A percentile compares a stretch with the other conserved stretches of the same genome.
These are phyloP conservation scores for Procambarus clarkii DNA, from an alignment of 1,140 invertebrate species.

Conservation along the genomic window DNA sequence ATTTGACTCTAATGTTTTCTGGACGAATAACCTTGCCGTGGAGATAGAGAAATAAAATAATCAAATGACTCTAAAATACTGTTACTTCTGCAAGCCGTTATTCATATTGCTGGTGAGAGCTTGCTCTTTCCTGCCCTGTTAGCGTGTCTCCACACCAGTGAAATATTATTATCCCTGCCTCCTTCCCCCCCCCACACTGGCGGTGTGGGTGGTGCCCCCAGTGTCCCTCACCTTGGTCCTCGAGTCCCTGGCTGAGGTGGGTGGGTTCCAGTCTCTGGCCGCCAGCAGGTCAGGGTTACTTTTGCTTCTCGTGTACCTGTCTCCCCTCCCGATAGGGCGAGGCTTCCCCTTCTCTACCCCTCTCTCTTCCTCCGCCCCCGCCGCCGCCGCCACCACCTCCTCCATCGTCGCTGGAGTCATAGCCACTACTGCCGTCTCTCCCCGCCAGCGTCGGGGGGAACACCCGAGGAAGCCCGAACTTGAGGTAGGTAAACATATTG, in stretches of 20 bases:
- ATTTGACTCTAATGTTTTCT: too few species aligned
- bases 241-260: slow-evolving; percentile 29
- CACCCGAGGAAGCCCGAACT: slow-evolving; percentile 93
- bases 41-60: too few species aligned
- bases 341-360: slow-evolving; percentile 21
- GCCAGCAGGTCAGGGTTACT: slow-evolving; percentile 71
- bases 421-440: slow-evolving; percentile 83
- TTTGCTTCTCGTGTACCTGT: slow-evolving; percentile 66
- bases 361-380: slow-evolving; percentile 21
- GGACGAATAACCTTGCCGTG: too few species aligned
- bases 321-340: slow-evolving; percentile 48
- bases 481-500: slow-evolving; percentile 94
- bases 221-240: slow-evolving; percentile 57
- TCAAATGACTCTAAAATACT: too few species aligned
- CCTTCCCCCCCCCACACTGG: too few species aligned
- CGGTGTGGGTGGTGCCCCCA: too few species aligned
- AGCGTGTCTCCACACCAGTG: too few species aligned
- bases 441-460: slow-evolving; percentile 86
- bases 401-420: slow-evolving; percentile 90
- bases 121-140: too few species aligned
- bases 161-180: too few species aligned
- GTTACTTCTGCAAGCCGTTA: too few species aligned
- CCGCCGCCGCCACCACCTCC: slow-evolving; percentile 76
- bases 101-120: too few species aligned
- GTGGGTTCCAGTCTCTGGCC: slow-evolving; percentile 61